Percentiles rank a stretch among this genome's conserved stretches.
phyloP scores from a whole-genome alignment of 2,113 vertebrate species.

The Hirundichthys speculiger region DNA sequence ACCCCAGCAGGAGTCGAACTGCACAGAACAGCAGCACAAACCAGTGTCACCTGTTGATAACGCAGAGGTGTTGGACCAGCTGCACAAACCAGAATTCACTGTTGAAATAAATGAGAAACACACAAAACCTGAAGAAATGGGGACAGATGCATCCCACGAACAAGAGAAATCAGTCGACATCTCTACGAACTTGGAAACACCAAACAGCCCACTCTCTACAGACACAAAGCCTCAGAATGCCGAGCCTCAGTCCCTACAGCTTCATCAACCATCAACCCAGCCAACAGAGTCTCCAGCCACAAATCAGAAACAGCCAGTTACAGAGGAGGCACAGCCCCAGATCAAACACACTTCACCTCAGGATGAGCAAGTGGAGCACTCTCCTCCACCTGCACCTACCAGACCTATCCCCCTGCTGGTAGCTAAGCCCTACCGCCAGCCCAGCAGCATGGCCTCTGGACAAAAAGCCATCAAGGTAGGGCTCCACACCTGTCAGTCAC shows the following conservation, averaged over 20 bases:
- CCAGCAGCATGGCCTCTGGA: constrained; percentile 83
- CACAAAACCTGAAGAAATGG: constrained; percentile 13
- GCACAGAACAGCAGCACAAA: constrained; percentile 24
- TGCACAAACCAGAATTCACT: constrained; percentile 21
- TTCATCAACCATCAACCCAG: constrained; percentile 3
- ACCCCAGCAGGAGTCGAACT: constrained; percentile 48
- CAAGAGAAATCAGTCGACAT: constrained; percentile 3
- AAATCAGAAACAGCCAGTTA: constrained; percentile 52
- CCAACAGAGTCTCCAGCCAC: constrained; percentile 56
- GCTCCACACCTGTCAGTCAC: background rate
- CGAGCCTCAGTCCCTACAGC: constrained; percentile 63
- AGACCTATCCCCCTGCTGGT: constrained; percentile 92
- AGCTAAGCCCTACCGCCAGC: constrained; percentile 93
- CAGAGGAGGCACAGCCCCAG: constrained; percentile 55
- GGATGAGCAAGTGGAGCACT: constrained; percentile 1
- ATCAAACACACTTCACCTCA: constrained; percentile 63
- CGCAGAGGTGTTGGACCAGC: constrained; percentile 20
- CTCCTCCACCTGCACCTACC: constrained; percentile 73
- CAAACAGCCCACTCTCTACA: constrained; percentile 75
- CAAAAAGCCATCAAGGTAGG: constrained; percentile 91
- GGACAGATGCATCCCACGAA: constrained; percentile 1
- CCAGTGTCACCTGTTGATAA: background rate
- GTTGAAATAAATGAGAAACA: constrained; percentile 4
- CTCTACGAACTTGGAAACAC: constrained; percentile 53
- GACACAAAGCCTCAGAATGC: constrained; percentile 34